These are phyloP conservation scores for Oncorhynchus masou DNA, from an alignment of 2,113 vertebrate species.

Conservation along the genomic window DNA sequence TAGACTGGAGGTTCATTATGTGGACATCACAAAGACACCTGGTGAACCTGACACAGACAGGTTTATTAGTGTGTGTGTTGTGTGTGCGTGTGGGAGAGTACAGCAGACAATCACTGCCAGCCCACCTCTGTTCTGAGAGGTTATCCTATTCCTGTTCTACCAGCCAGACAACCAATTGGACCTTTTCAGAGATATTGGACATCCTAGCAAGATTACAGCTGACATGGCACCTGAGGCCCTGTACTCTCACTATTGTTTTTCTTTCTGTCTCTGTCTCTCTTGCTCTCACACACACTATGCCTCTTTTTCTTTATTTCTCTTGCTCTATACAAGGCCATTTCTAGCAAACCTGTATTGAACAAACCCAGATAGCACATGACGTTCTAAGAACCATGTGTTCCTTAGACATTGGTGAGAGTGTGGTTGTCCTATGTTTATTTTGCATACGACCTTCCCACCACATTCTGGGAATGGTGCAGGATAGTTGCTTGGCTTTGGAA, in stretches of 20 bases:
- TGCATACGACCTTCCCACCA: too few relatives aligned
- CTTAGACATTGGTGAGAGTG: too few relatives aligned
- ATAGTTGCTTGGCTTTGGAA: too few relatives aligned
- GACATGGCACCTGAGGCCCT: constrained; percentile 56
- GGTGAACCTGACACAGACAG: background rate
- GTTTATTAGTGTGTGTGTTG: background rate
- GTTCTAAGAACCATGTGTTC: background rate
- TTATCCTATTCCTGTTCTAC: background rate
- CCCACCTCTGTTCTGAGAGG: background rate
- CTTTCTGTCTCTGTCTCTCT: background rate
- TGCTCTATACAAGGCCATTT: too few relatives aligned
- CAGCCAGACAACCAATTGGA: constrained; percentile 11
- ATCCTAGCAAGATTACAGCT: constrained; percentile 45
- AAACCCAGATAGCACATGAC: background rate
- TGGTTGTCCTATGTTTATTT: too few relatives aligned
- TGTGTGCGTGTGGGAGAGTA: background rate
- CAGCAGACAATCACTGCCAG: background rate
- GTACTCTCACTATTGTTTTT: background rate
- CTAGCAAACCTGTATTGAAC: background rate
- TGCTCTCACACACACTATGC: background rate
- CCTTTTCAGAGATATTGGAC: constrained; percentile 51
- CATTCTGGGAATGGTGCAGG: too few relatives aligned
- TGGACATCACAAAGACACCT: background rate
- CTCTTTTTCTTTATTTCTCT: background rate
- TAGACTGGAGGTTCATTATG: background rate